Conservation (phyloP, 2,888 invertebrate genomes). For the Oconnorella tubifera region DNA sequence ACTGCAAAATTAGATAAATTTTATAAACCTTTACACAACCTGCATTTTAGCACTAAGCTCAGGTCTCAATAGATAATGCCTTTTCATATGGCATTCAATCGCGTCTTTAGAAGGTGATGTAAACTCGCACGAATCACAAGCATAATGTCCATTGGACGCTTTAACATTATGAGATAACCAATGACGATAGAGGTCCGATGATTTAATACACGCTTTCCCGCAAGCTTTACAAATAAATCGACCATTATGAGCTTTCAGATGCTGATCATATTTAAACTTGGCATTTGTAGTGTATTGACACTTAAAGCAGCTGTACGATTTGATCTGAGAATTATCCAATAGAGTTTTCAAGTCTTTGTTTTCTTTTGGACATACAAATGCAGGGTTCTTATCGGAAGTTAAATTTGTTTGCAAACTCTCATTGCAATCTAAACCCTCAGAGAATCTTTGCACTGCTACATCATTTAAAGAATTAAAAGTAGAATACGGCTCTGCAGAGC, state of each 20-base stretch:
- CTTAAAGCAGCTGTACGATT: constrained; percentile 14
- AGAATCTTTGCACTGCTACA: not conserved
- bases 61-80: constrained; percentile 17
- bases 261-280: constrained; percentile 16
- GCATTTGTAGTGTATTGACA: constrained; percentile 23
- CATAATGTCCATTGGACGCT: constrained; percentile 5
- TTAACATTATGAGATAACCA: constrained; percentile 26
- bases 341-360: too few species aligned
- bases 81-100: constrained; percentile 21
- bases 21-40: not conserved
- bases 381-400: too few species aligned
- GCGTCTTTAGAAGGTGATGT: constrained; percentile 6
- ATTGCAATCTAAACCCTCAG: too few species aligned
- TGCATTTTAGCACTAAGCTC: not conserved
- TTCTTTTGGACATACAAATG: too few species aligned
- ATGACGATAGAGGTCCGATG: constrained; percentile 26
- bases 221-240: constrained; percentile 25
- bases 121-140: constrained; percentile 25
- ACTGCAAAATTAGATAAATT: not conserved
- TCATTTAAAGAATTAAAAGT: not conserved
- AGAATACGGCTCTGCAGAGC: not conserved
- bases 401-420: too few species aligned
- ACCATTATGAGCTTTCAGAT: constrained; percentile 24
- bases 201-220: constrained; percentile 27
- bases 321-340: not conserved